Percentiles rank a stretch among this genome's conserved stretches.
Evolutionary conservation across 2,888 invertebrate species (phyloP).

Genomic region (Ryuthela nishihirai): DNA sequence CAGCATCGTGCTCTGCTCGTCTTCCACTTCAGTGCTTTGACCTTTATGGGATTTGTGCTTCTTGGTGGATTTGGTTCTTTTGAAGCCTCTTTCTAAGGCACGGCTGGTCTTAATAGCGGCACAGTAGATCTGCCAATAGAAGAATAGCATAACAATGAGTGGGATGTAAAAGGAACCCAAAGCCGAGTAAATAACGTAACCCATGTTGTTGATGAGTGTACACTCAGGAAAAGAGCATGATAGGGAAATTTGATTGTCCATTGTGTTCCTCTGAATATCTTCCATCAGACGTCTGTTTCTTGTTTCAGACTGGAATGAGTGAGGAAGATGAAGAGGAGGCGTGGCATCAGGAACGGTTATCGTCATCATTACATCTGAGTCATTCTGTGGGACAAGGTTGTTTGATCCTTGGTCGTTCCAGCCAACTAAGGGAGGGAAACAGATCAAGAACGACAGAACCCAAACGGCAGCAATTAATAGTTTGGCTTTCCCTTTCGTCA

Average conservation of each 20-base stretch:
- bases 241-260: too few species aligned
- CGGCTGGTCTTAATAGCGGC: slow-evolving; percentile 61
- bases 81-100: slow-evolving; percentile 43
- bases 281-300: neutral
- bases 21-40: too few species aligned
- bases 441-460: slow-evolving; percentile 85
- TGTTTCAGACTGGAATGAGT: neutral
- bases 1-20: slow-evolving; percentile 75
- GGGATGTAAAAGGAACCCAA: slow-evolving; percentile 97
- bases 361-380: neutral
- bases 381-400: neutral
- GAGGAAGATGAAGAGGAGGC: neutral
- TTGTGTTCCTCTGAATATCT: neutral
- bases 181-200: slow-evolving; percentile 94
- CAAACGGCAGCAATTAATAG: slow-evolving; percentile 82
- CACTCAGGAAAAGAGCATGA: too few species aligned
- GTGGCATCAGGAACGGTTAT: neutral
- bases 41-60: neutral
- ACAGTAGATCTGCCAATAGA: slow-evolving; percentile 94
- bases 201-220: slow-evolving; percentile 86
- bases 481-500: slow-evolving; percentile 77
- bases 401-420: slow-evolving; percentile 66
- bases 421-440: slow-evolving; percentile 84
- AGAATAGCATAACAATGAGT: slow-evolving; percentile 95
- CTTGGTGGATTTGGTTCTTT: slow-evolving; percentile 42